A percentile compares a stretch with the other conserved stretches of the same genome.
phyloP scores from a whole-genome alignment of 1,140 invertebrate genomes.

The Teleopsis dalmanni region DNA sequence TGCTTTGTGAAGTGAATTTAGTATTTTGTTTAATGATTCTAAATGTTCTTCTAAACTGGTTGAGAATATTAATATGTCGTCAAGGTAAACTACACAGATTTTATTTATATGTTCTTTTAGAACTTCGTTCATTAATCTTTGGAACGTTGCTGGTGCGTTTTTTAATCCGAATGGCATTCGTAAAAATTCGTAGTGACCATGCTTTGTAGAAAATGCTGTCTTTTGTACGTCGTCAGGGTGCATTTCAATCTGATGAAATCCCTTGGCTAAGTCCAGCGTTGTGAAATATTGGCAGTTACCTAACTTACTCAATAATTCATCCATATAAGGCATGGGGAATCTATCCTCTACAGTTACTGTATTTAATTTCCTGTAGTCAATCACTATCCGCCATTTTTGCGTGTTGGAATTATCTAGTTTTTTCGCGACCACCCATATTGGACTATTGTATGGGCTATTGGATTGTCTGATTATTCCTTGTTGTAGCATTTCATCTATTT shows the following conservation, averaged over 20 bases:
- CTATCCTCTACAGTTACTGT: conserved; percentile 28
- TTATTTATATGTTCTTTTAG: conserved; percentile 29
- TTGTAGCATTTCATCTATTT: conserved; percentile 15
- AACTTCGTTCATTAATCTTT: conserved; percentile 41
- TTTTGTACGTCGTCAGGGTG: no score
- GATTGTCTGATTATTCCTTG: conserved; percentile 13
- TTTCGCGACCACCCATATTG: conserved; percentile 19
- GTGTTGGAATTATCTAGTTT: conserved; percentile 12
- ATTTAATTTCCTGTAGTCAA: conserved; percentile 40
- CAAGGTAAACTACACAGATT: conserved; percentile 41
- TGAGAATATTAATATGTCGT: conserved; percentile 43
- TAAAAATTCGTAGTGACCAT: conserved; percentile 41
- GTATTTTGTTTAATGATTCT: conserved; percentile 29
- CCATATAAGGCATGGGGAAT: conserved; percentile 50
- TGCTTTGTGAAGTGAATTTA: conserved; percentile 21
- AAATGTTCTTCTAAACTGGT: conserved; percentile 32
- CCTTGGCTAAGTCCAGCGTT: no score
- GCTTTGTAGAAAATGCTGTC: no score
- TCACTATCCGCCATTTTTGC: conserved; percentile 35
- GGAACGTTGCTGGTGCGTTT: conserved; percentile 45
- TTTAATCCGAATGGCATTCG: conserved; percentile 45
- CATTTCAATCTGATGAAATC: no score
- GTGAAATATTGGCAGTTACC: no score
- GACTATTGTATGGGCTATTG: conserved; percentile 18
- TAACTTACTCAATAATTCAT: conserved; percentile 42